Conservation (phyloP, 1,140 invertebrate species). For the Pantala flavescens region DNA sequence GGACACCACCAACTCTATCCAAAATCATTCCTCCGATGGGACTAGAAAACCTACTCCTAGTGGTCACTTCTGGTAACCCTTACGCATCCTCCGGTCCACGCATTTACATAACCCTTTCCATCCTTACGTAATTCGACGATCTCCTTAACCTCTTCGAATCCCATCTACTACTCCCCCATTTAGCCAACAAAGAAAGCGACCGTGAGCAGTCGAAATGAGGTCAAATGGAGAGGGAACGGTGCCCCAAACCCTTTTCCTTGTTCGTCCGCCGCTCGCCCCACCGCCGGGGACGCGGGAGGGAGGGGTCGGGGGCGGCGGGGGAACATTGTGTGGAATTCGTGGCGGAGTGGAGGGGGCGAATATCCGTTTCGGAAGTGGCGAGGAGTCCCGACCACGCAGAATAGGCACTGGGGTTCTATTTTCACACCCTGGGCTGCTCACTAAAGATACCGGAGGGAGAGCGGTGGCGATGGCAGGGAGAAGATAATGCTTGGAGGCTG, state of each 20-base stretch:
- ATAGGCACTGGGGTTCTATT: slow-evolving; percentile 5
- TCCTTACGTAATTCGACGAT: neutral
- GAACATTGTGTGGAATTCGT: neutral
- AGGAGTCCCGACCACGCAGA: slow-evolving; percentile 5
- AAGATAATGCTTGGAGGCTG: neutral
- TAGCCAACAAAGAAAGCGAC: neutral
- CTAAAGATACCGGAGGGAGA: neutral
- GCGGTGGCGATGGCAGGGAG: neutral
- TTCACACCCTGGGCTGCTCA: neutral
- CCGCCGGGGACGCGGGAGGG: neutral
- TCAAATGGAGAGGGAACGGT: neutral
- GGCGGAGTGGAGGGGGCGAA: neutral
- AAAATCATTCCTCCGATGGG: no score
- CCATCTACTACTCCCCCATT: neutral
- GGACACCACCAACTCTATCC: no score
- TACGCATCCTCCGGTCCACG: neutral
- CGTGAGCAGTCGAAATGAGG: neutral
- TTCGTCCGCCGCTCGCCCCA: neutral
- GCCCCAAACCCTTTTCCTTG: neutral
- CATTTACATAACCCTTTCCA: neutral
- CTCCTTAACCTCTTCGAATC: neutral
- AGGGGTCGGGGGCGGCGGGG: neutral
- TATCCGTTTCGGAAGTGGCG: slow-evolving; percentile 2
- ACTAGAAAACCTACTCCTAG: no score
- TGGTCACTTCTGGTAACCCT: no score